phyloP scores from a whole-genome alignment of 1,140 invertebrate species.

The Apocrypta bakeri region DNA sequence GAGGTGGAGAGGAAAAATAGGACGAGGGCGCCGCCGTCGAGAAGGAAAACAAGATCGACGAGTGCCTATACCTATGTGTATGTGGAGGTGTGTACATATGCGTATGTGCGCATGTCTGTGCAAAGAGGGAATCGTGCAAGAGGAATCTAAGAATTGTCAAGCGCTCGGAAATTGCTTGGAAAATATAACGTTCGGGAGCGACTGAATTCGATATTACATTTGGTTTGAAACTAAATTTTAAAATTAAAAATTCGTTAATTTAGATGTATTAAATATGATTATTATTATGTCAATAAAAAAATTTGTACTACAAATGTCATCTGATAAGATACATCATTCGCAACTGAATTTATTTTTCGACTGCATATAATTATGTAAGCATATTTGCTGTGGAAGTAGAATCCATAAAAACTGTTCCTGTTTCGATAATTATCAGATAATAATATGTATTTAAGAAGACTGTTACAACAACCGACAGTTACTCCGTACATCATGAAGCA shows the following conservation, averaged over 20 bases:
- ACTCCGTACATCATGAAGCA: too few relatives aligned
- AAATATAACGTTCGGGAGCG: slow-evolving; percentile 9
- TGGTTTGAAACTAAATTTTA: neutral
- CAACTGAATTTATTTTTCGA: too few relatives aligned
- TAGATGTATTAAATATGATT: too few relatives aligned
- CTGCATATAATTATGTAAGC: too few relatives aligned
- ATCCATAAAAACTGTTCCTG: neutral
- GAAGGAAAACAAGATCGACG: slow-evolving; percentile 13
- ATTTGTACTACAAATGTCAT: too few relatives aligned
- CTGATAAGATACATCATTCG: too few relatives aligned
- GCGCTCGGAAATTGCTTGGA: slow-evolving; percentile 2
- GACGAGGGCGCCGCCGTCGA: neutral
- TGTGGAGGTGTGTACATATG: neutral
- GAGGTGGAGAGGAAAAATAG: slow-evolving; percentile 12
- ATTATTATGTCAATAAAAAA: too few relatives aligned
- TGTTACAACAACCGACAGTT: neutral
- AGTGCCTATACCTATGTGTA: neutral
- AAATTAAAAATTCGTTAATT: neutral
- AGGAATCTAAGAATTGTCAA: slow-evolving; percentile 14
- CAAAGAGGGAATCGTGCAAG: neutral
- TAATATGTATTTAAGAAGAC: neutral
- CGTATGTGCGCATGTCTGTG: too few relatives aligned
- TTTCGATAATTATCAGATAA: neutral
- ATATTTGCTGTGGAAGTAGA: neutral
- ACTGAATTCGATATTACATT: neutral